Conservation (phyloP, 1,140 invertebrate species). For the Helicoverpa zea region DNA sequence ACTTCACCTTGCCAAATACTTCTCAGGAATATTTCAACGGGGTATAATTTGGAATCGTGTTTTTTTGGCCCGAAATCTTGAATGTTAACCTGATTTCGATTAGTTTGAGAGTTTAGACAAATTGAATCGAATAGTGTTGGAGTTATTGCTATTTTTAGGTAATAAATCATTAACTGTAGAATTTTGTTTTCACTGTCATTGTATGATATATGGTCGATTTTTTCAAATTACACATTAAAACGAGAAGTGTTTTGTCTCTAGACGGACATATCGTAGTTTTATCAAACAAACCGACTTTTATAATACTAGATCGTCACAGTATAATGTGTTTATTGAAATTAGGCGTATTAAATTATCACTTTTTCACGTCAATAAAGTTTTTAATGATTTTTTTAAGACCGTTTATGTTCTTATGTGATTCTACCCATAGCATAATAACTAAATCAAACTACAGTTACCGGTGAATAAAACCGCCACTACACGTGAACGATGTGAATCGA, state of each 20-base stretch:
- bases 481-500: neutral
- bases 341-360: too few relatives aligned
- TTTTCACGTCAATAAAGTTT: too few relatives aligned
- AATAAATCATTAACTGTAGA: neutral
- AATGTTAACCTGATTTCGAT: neutral
- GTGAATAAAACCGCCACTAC: neutral
- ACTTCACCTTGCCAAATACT: slow-evolving; percentile 17
- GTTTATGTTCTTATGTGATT: too few relatives aligned
- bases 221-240: too few relatives aligned
- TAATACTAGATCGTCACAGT: too few relatives aligned
- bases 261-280: too few relatives aligned
- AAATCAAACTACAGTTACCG: neutral
- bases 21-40: neutral
- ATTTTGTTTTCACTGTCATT: neutral
- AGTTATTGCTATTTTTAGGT: neutral
- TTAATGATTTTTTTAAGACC: too few relatives aligned
- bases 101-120: neutral
- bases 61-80: neutral
- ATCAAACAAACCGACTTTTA: too few relatives aligned
- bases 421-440: too few relatives aligned
- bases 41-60: neutral
- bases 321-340: too few relatives aligned
- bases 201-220: too few relatives aligned
- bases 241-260: too few relatives aligned
- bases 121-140: neutral